Evolutionary conservation across 2,888 invertebrate genomes (phyloP), one percentile per base, ranked within the genome.

Genomic region (Dugesia japonica): DNA sequence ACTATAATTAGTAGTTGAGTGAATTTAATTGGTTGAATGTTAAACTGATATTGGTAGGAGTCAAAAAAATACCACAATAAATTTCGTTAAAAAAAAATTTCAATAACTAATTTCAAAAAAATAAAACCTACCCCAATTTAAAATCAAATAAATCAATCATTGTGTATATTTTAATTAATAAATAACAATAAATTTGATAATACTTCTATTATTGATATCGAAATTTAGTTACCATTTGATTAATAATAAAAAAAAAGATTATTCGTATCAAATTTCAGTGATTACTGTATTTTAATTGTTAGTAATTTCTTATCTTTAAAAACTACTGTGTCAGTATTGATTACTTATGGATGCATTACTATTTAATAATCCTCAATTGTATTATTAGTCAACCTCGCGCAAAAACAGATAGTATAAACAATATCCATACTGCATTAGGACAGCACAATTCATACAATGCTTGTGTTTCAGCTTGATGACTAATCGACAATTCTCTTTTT

Each of bases 341-440:
- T 31, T 31, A 31, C 4, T 31, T 31, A 31, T 20, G 23, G n/a
- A 23, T 56, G n/a, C 17, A n/a, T 9, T 9, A 56, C 17, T 56
- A 56, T n/a, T 56, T n/a, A 56, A 56, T 56, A 56, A 56, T 20
- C 23, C 23, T 56, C 56, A 56, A 56, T 56, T 56, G 56, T 56
- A 56, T 20, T 56, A 56, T 20, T 56, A 56, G 23, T 4, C 20
- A n/a, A 56, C 9, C 56, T 20, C n/a, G 56, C 17, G 56, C 56
- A 23, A 56, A 7, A n/a, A 4, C 4, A n/a, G 56, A 56, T 56
- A 13, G 23, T 56, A 56, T 56, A 56, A 56, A 56, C 56, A 56
- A 56, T 56, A n/a, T 56, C 56, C n/a, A n/a, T 4, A 56, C 56
- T 56, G 56, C 23, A 56, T n/a, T 56, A n/a, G 56, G 56, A 23